Conservation (phyloP, 2,888 invertebrate species). For the Ochropacha duplaris region DNA sequence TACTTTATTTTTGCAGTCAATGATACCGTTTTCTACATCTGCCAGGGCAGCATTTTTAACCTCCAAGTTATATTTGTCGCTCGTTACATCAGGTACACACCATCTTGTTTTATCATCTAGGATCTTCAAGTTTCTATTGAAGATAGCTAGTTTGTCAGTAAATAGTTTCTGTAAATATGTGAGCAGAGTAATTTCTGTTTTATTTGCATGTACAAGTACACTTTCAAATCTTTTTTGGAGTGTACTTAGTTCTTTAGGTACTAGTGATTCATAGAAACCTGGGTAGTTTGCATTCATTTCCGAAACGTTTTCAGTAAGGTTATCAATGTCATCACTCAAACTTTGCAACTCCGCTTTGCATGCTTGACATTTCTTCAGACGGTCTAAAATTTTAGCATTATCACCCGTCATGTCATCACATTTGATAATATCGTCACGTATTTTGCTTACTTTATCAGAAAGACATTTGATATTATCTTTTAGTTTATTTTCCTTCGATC, state of each 20-base stretch:
- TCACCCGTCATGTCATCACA: slow-evolving; percentile 96
- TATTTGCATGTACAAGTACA: slow-evolving; percentile 89
- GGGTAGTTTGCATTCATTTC: slow-evolving; percentile 89
- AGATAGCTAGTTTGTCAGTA: slow-evolving; percentile 90
- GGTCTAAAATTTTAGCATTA: slow-evolving; percentile 90
- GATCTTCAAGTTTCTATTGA: slow-evolving; percentile 90
- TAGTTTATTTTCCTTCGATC: slow-evolving; percentile 88
- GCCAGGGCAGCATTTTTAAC: slow-evolving; percentile 92
- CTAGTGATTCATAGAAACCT: slow-evolving; percentile 88
- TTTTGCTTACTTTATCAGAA: slow-evolving; percentile 86
- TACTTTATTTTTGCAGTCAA: slow-evolving; percentile 87
- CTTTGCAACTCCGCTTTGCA: slow-evolving; percentile 88
- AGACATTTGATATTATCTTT: slow-evolving; percentile 88
- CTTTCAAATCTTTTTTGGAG: slow-evolving; percentile 93
- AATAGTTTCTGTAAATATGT: slow-evolving; percentile 94
- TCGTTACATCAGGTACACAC: slow-evolving; percentile 94
- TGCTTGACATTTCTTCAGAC: slow-evolving; percentile 88
- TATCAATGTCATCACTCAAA: slow-evolving; percentile 86
- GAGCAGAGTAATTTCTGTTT: slow-evolving; percentile 90
- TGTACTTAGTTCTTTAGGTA: slow-evolving; percentile 91
- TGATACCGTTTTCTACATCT: slow-evolving; percentile 89
- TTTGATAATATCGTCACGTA: slow-evolving; percentile 92
- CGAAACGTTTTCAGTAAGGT: slow-evolving; percentile 86
- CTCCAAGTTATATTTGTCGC: slow-evolving; percentile 96
- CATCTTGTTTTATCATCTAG: slow-evolving; percentile 94